Base-by-base conservation (phyloP, 2,888 invertebrate species). In the Allacma fusca region DNA sequence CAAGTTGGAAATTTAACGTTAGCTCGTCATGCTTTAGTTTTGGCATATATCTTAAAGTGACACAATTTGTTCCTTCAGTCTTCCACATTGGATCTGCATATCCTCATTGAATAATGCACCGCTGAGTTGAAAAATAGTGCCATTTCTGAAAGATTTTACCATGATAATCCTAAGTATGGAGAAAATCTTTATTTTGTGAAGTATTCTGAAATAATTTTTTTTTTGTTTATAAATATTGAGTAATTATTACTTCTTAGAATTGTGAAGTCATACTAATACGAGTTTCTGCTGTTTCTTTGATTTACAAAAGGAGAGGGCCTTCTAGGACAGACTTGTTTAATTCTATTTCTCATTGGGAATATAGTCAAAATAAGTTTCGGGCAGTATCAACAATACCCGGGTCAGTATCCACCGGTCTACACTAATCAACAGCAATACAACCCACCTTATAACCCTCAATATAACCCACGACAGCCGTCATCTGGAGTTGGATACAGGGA, bases 401-500 rank as follows among this genome's bases (percentile, higher is more conserved):
- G n/a, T 57, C n/a, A 21, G 13, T 57, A 21, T 13, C 57, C 57
- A 21, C 7, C 57, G 23, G n/a, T 21, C 2, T 19, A 21, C 34
- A 34, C 34, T 4, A 34, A 34, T 34, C 50, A 50, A 50, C 28
- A 29, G 7, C 67, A 28, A 5, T 67, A 67, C 29, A n/a, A n/a
- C 1, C 67, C 43, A 12, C 69, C 9, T 12, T 43, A 70, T 23
- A 21, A 44, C n/a, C 44, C 24, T 1, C 43, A 44, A 16, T 50
- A 70, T 23, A 21, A 26, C 7, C 50, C 50, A 50, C 5, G n/a
- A n/a, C n/a, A 50, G 2, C 62, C 9, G 62, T 12, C 62, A 24
- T 9, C 13, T 1, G 62, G 62, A 26, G 13, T 24, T 62, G 76
- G 76, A 21, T 29, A 23, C 7, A 2, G 76, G 34, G 76, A 76